Percentiles rank a stretch among this genome's conserved stretches.
Evolutionary conservation across 2,797 vertebrate species (phyloP).

Genomic region (Pseudochirops corinnae): DNA sequence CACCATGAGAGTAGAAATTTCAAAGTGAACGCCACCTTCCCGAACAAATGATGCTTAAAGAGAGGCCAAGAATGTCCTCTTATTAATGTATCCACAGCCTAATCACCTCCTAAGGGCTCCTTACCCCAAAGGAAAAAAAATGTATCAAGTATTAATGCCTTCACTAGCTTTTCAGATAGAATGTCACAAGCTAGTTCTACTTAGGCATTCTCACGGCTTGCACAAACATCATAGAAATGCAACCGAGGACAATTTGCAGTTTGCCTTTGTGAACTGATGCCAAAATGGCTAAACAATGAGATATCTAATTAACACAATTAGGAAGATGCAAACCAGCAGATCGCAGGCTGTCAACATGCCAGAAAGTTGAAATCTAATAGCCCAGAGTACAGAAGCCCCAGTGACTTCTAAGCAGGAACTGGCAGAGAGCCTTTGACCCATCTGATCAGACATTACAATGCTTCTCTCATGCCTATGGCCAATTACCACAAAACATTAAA

Average conservation of each 20-base stretch:
- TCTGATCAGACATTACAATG: constrained; percentile 3
- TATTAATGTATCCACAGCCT: background rate
- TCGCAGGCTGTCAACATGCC: background rate
- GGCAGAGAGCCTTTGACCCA: background rate
- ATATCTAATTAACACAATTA: constrained; percentile 24
- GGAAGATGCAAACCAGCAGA: constrained; percentile 28
- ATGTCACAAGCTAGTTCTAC: background rate
- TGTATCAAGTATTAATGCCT: background rate
- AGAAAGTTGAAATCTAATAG: constrained; percentile 34
- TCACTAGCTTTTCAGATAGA: constrained; percentile 13
- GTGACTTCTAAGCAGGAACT: background rate
- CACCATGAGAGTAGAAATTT: background rate
- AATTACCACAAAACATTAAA: background rate
- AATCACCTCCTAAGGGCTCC: background rate
- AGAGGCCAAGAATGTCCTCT: background rate
- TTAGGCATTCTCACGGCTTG: constrained; percentile 28
- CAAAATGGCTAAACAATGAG: constrained; percentile 44
- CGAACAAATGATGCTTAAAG: background rate
- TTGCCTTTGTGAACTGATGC: background rate
- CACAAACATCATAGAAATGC: background rate
- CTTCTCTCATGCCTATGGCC: background rate
- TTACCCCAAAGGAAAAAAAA: background rate
- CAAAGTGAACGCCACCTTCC: background rate
- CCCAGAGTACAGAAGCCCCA: constrained; percentile 8
- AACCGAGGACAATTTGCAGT: constrained; percentile 2